These are phyloP conservation scores for Digitonthophagus gazella DNA, from an alignment of 2,888 invertebrate species.

Conservation along the genomic window DNA sequence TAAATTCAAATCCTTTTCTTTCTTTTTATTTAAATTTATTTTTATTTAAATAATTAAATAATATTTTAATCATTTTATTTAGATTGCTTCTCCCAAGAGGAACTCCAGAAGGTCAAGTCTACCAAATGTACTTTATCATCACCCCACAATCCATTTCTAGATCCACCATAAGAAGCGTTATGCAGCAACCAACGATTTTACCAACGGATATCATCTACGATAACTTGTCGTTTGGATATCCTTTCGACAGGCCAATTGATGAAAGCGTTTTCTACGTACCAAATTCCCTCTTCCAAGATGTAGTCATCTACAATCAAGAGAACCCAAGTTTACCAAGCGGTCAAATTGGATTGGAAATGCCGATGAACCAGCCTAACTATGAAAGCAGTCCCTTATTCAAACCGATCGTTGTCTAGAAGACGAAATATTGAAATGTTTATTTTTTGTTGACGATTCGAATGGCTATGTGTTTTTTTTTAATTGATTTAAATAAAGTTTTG, in stretches of 20 bases:
- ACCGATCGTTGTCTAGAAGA: too few species aligned
- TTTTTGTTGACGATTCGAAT: too few species aligned
- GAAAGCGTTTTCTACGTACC: constrained; percentile 61
- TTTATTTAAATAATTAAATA: neutral
- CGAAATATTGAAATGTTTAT: too few species aligned
- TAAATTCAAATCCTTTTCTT: too few species aligned
- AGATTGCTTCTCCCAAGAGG: constrained; percentile 69
- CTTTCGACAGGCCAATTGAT: constrained; percentile 67
- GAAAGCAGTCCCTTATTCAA: too few species aligned
- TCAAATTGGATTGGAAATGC: too few species aligned
- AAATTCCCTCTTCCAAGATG: constrained; percentile 67
- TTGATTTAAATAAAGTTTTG: too few species aligned
- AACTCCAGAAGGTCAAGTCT: constrained; percentile 60
- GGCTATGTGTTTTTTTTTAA: too few species aligned
- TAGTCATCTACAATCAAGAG: constrained; percentile 60
- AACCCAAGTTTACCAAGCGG: too few species aligned
- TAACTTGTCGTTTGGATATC: constrained; percentile 67
- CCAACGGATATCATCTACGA: constrained; percentile 47
- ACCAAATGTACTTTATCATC: constrained; percentile 55
- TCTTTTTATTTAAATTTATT: constrained; percentile 7
- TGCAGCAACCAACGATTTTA: constrained; percentile 22
- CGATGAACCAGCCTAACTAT: too few species aligned
- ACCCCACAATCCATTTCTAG: constrained; percentile 48
- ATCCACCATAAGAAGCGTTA: neutral
- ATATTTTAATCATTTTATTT: constrained; percentile 21